phyloP scores from a whole-genome alignment of 2,888 invertebrate genomes.

The Chymomyza amoena region DNA sequence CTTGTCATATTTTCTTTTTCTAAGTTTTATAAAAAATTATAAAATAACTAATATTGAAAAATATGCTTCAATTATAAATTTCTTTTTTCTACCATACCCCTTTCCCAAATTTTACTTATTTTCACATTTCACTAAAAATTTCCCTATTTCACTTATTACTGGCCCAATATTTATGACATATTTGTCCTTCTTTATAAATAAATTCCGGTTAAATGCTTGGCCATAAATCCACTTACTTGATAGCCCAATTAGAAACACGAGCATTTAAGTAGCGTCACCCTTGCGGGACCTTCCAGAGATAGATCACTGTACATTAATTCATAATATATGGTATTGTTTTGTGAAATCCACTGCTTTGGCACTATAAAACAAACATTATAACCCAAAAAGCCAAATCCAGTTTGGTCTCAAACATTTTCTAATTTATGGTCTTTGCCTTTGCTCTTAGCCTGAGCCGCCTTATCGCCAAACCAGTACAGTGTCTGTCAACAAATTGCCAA shows the following conservation, averaged over 20 bases:
- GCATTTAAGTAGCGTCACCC: background rate
- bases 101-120: too few species aligned
- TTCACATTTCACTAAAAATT: background rate
- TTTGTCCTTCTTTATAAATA: background rate
- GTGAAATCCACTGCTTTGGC: slow-evolving; percentile 6
- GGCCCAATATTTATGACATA: background rate
- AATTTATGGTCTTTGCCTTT: slow-evolving; percentile 25
- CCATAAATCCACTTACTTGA: background rate
- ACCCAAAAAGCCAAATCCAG: slow-evolving; percentile 24
- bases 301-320: slow-evolving; percentile 11
- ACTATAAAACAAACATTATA: slow-evolving; percentile 44
- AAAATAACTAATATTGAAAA: too few species aligned
- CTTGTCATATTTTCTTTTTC: too few species aligned
- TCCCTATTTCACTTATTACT: too few species aligned
- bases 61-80: too few species aligned
- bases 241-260: background rate
- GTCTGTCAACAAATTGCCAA: slow-evolving; percentile 47
- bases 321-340: slow-evolving; percentile 32
- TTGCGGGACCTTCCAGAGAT: background rate
- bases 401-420: slow-evolving; percentile 6
- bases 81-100: too few species aligned
- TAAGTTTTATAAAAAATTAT: too few species aligned
- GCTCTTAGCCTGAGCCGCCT: background rate
- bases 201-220: background rate
- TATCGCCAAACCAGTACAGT: background rate